Percentiles rank a stretch among this genome's conserved stretches.
Evolutionary conservation across 1,140 invertebrate genomes (phyloP).

Genomic region (Idris sp.): DNA sequence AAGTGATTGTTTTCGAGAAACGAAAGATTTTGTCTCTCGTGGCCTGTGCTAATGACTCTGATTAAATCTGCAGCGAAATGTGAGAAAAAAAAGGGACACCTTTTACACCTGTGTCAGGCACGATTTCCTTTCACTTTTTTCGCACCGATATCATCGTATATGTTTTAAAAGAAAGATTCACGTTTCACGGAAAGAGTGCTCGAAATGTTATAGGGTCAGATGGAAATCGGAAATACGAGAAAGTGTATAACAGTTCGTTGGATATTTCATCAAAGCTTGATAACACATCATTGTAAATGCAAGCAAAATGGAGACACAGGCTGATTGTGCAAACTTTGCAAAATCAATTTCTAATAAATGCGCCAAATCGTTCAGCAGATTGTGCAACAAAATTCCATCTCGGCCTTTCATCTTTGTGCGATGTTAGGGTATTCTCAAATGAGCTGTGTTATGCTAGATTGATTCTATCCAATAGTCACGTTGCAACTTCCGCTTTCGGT

Average conservation of each 20-base stretch:
- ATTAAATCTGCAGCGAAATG: slow-evolving; percentile 61
- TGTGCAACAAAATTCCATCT: too few species aligned
- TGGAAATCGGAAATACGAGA: slow-evolving; percentile 44
- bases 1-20: slow-evolving; percentile 20
- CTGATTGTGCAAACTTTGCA: slow-evolving; percentile 28
- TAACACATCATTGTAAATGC: too few species aligned
- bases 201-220: slow-evolving; percentile 45
- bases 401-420: slow-evolving; percentile 55
- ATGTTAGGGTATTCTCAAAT: too few species aligned
- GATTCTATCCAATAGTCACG: slow-evolving; percentile 59
- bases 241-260: too few species aligned
- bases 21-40: slow-evolving; percentile 1
- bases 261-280: too few species aligned
- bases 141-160: slow-evolving; percentile 44
- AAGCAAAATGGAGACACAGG: slow-evolving; percentile 3
- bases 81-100: slow-evolving; percentile 39
- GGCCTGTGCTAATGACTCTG: slow-evolving; percentile 62
- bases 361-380: too few species aligned
- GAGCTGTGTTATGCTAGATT: too few species aligned
- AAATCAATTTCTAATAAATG: too few species aligned
- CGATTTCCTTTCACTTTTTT: slow-evolving; percentile 59
- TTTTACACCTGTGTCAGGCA: slow-evolving; percentile 48
- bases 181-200: slow-evolving; percentile 29
- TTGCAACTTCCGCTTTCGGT: slow-evolving; percentile 66
- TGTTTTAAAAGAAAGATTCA: slow-evolving; percentile 52